Percentiles rank a stretch among this genome's conserved stretches.
phyloP scores from a whole-genome alignment of 2,888 invertebrate species.

The Trypoxylon attenuatum region DNA sequence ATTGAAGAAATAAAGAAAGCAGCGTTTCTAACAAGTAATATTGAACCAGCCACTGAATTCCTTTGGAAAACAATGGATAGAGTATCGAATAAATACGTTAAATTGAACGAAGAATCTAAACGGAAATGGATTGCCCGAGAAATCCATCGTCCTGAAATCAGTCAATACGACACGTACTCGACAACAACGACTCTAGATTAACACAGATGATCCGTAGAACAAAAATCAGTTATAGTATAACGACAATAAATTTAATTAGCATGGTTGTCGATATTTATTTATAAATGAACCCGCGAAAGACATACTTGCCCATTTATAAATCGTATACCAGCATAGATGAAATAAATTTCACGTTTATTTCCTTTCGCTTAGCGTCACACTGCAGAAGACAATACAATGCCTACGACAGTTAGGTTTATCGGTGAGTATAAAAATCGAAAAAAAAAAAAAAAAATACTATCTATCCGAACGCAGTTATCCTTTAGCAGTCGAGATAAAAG shows the following conservation, averaged over 20 bases:
- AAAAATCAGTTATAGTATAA: slow-evolving; percentile 22
- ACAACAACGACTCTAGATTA: slow-evolving; percentile 36
- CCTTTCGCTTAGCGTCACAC: not conserved
- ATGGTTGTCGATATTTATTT: slow-evolving; percentile 25
- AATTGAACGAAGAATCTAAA: slow-evolving; percentile 45
- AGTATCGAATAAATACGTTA: slow-evolving; percentile 36
- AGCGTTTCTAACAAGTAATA: slow-evolving; percentile 48
- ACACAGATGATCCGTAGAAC: not conserved
- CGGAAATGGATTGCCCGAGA: slow-evolving; percentile 64
- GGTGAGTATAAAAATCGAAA: too few species aligned
- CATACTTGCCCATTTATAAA: not conserved
- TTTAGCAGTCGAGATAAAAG: too few species aligned
- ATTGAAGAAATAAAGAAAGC: slow-evolving; percentile 36
- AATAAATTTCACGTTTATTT: not conserved
- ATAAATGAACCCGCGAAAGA: not conserved
- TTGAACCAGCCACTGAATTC: slow-evolving; percentile 45
- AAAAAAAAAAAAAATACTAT: too few species aligned
- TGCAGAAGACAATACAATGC: not conserved
- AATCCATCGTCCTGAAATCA: slow-evolving; percentile 43
- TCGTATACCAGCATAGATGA: not conserved
- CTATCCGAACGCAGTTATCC: too few species aligned
- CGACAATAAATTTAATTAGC: slow-evolving; percentile 27
- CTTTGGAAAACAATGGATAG: slow-evolving; percentile 33
- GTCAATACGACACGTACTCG: slow-evolving; percentile 52
- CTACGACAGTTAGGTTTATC: too few species aligned